Evolutionary conservation across 2,888 invertebrate genomes (phyloP), one percentile per base, ranked within the genome.

Genomic region (Euzetes globulus): DNA sequence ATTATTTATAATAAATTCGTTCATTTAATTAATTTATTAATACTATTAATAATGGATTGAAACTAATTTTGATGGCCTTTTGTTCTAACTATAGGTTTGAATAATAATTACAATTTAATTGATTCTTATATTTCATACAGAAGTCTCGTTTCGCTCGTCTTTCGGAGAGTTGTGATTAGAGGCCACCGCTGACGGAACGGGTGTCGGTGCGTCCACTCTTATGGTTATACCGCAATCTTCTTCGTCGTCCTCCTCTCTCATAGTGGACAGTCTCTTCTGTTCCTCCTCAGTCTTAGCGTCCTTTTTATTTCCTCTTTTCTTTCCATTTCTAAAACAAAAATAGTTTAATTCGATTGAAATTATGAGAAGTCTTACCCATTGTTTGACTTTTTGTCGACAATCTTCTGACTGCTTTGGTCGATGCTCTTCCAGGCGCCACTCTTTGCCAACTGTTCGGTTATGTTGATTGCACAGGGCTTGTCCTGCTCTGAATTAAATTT

Each of bases 361-460:
- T 17, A 17, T 37, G 37, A 17, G 5, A 70, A 70, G 22, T 47
- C 45, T 19, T 47, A 70, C 70, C 47, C 70, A 25, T 47, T 70
- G 25, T 25, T 45, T 5, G 25, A 19, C 27, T 70, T 22, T 17
- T 25, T 70, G 81, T 86, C 86, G 80, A 88, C 89, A 82, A 91
- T 92, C 17, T 92, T 90, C 83, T 92, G 91, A 37, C 25, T 25
- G 27, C 15, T 45, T 15, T 79, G 78, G 47, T 79, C 78, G 68
- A 80, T 77, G 63, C 76, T 77, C 81, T 92, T 91, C 96, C 96
- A 97, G 81, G 96, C 91, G 45, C 93, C 91, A 37, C 91, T 91
- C 83, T 92, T 92, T 81, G 94, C 91, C 75, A 96, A 91, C 83
- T 96, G 96, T 82, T 96, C 94, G 7, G 93, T 90, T 81, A 95